Base-by-base conservation (phyloP, 64 coral and sea anemone species). In the Orbicella faveolata region DNA sequence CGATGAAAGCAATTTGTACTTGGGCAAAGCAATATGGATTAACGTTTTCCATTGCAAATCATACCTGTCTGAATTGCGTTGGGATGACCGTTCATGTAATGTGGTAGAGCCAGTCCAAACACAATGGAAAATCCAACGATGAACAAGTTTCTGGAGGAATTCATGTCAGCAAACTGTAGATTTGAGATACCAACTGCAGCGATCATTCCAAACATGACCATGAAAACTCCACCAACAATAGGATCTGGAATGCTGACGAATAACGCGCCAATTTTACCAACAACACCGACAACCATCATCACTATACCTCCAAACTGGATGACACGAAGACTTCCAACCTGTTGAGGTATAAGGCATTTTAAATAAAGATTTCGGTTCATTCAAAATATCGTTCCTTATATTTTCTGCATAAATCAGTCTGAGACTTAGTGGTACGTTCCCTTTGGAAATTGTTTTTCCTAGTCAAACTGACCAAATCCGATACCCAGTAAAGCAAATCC, bases 171-270 rank as follows among this genome's bases (percentile, higher is more conserved):
- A 75, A 87, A 87, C 63, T 92, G 90, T 14, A 92, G 44, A 67
- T 92, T 92, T 0, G 90, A 92, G 64, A 92, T 92, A 63, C 90
- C 90, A 6, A 92, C 90, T 1, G 90, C 90, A 12, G 90, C 77
- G 59, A 92, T 92, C 83, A 92, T 92, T 61, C 90, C 90, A 79
- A 92, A 92, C 90, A 92, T 92, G 34, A 92, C 83, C 90, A 92
- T 92, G 34, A 92, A 87, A 30, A 92, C 90, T 23, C 90, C 90
- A 57, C 90, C 90, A 18, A 92, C 90, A 14, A 92, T 92, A 1
- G 90, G 90, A 53, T 92, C 90, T 14, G 90, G 90, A 63, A 92
- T 92, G 6, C 61, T 92, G 15, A 82, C 81, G 55, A 92, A 92
- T 18, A 92, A 52, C 35, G 90, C 90, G 30, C 90, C 90, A 81